Evolutionary conservation across 2,888 invertebrate genomes (phyloP), one percentile per base, ranked within the genome.

Genomic region (Alviniconcha strummeri): DNA sequence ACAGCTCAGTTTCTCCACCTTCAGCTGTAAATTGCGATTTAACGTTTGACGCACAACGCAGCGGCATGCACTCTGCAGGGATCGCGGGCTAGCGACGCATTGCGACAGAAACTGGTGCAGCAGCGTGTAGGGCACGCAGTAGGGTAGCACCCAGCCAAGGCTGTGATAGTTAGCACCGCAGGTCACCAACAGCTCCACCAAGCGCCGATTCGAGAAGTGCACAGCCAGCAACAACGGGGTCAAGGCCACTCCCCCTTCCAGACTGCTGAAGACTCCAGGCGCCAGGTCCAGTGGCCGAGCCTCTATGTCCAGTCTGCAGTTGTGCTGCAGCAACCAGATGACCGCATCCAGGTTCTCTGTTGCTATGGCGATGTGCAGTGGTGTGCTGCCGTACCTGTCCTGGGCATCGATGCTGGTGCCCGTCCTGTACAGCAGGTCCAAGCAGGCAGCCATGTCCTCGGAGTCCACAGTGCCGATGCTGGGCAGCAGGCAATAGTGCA

Each of bases 191-290:
- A 82, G 54, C 71, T 82, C 69, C 71, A 82, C 82, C 54, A 82
- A 52, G n/a, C 82, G 82, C 7, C 77, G 67, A 56, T 82, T 82
- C 5, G 82, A 82, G 67, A 82, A 82, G 36, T 82, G 82, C 13
- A 82, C n/a, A 0, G 82, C 82, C 69, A 82, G 57, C 55, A 82
- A 55, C 56, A 82, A n/a, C 11, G 82, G 82, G 6, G 82, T 82
- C 19, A 77, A 57, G 11, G 71, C 54, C 67, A 82, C 77, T 11
- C 55, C 56, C 11, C 77, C 77, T 9, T 57, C 76, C 17, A 82
- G 52, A 15, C 82, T 69, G 57, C 82, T 82, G 69, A 82, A 82
- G 8, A 82, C 71, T 0, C 82, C 82, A 0, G 82, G 82, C 9
- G 82, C 77, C 71, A 82, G 52, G 64, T 82, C 82, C n/a, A 67